A percentile compares a stretch with the other conserved stretches of the same genome.
Conservation (phyloP, 2,888 invertebrate species). For the Odontothrips loti region DNA sequence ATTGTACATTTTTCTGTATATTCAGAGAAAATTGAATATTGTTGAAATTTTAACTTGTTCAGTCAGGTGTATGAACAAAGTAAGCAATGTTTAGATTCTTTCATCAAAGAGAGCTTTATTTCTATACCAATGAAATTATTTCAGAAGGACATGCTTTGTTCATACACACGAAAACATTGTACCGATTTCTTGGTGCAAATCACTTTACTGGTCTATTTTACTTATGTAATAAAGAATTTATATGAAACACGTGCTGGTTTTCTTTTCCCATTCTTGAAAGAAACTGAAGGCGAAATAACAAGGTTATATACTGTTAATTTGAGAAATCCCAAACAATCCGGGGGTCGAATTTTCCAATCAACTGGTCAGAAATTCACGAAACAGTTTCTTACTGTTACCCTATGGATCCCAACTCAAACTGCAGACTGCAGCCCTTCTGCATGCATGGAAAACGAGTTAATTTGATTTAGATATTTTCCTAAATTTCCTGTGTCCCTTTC, state of each 20-base stretch:
- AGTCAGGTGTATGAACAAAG: neutral
- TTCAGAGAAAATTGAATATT: neutral
- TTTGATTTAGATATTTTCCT: too few species aligned
- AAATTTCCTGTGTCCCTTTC: too few species aligned
- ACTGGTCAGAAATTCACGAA: too few species aligned
- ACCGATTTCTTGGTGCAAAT: conserved; percentile 4
- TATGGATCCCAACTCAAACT: too few species aligned
- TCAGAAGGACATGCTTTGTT: neutral
- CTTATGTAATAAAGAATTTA: conserved; percentile 22
- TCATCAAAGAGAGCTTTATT: neutral
- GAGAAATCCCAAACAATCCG: too few species aligned
- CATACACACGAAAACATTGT: neutral
- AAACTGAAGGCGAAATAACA: too few species aligned
- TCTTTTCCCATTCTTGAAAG: too few species aligned
- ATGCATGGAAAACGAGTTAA: too few species aligned
- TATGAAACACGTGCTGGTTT: neutral
- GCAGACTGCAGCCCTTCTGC: too few species aligned
- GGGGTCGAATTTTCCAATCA: too few species aligned
- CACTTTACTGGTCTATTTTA: neutral
- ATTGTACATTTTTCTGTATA: conserved; percentile 17
- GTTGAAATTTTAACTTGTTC: conserved; percentile 15
- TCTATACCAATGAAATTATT: conserved; percentile 2
- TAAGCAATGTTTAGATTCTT: neutral
- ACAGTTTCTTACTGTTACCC: too few species aligned
- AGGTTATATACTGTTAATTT: too few species aligned